phyloP scores from a whole-genome alignment of 2,797 vertebrate species.

The Echeneis naucrates region DNA sequence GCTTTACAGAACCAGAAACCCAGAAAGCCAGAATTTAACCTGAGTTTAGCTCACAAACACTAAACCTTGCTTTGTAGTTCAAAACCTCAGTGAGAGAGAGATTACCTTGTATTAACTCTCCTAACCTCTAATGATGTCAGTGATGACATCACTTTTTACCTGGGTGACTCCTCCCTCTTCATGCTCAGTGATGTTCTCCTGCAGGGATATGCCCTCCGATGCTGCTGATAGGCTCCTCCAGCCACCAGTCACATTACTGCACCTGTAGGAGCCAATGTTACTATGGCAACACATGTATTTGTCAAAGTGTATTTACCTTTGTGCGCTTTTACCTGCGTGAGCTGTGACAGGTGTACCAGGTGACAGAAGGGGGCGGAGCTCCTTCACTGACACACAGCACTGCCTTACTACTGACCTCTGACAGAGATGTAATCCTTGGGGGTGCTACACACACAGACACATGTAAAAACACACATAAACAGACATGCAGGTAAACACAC shows the following conservation, averaged over 20 bases:
- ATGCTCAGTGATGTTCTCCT: constrained; percentile 71
- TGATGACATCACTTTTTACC: constrained; percentile 59
- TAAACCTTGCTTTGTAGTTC: too few species aligned
- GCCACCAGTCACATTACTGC: constrained; percentile 59
- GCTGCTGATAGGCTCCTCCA: constrained; percentile 80
- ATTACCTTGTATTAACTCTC: too few species aligned
- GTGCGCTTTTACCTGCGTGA: constrained; percentile 83
- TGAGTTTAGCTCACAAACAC: too few species aligned
- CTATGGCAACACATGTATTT: background rate
- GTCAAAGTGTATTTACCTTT: background rate
- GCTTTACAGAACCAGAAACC: too few species aligned
- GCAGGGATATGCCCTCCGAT: constrained; percentile 70
- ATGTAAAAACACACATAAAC: background rate
- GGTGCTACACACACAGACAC: constrained; percentile 79
- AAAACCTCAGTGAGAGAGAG: too few species aligned
- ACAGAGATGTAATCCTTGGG: constrained; percentile 86
- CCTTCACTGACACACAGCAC: constrained; percentile 89
- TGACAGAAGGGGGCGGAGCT: constrained; percentile 87
- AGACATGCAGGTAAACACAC: constrained; percentile 12
- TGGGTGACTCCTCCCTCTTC: constrained; percentile 76
- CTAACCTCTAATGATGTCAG: background rate
- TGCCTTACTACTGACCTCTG: constrained; percentile 81
- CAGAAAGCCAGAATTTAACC: too few species aligned
- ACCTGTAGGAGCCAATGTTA: constrained; percentile 55
- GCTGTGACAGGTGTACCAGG: constrained; percentile 88